Conservation (phyloP, 37 sponge, comb jelly and placozoan genomes). For the Ianthella basta region DNA sequence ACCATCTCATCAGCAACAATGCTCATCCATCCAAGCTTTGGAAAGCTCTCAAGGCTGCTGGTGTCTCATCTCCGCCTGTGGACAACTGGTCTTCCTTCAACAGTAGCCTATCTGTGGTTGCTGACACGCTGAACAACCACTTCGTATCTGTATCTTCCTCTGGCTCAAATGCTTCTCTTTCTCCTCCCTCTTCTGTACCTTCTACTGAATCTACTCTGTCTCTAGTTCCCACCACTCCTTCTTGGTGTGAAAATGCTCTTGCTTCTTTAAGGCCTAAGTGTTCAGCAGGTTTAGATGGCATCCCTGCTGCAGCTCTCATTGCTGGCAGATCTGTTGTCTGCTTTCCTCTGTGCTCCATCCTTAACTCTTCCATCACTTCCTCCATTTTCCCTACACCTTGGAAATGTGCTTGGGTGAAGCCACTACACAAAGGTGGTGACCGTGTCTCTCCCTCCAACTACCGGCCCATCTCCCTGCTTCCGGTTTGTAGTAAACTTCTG, state of each 20-base stretch:
- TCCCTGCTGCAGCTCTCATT: neutral
- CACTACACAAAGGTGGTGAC: too few relatives aligned
- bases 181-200: too few relatives aligned
- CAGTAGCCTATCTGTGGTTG: neutral
- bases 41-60: neutral
- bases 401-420: too few relatives aligned
- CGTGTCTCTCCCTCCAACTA: too few relatives aligned
- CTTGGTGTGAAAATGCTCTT: neutral
- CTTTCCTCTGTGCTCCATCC: too few relatives aligned
- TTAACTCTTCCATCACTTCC: too few relatives aligned
- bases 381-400: too few relatives aligned
- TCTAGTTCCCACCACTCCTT: neutral
- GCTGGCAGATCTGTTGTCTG: neutral
- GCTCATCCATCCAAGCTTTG: neutral
- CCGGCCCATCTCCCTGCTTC: too few relatives aligned
- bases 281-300: neutral
- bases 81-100: neutral
- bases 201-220: neutral
- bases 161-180: neutral
- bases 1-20: neutral
- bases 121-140: neutral
- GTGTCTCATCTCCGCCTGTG: neutral
- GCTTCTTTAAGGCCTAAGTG: neutral
- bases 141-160: neutral
- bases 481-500: too few relatives aligned